Conservation (phyloP, 2,888 invertebrate species). For the Timema podura region DNA sequence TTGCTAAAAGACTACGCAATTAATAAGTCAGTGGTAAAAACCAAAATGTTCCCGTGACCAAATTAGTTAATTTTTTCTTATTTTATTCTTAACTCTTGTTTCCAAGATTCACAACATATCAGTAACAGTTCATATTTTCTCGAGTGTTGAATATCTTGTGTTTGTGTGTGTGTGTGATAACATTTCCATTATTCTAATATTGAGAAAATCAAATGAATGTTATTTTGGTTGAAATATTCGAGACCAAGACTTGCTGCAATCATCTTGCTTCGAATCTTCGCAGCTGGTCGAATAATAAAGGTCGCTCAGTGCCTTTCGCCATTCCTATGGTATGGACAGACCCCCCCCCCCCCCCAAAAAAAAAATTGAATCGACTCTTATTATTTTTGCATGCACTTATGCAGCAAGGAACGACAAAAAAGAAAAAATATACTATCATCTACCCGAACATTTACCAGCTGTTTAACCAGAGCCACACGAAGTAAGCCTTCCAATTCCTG, state of each 20-base stretch:
- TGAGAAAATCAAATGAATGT: neutral
- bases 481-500: neutral
- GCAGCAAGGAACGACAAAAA: neutral
- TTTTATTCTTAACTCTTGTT: no score
- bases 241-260: neutral
- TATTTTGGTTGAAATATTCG: neutral
- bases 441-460: neutral
- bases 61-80: no score
- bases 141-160: no score
- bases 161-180: no score
- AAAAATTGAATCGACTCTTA: neutral
- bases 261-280: neutral
- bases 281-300: constrained; percentile 8
- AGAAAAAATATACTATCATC: neutral
- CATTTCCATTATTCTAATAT: neutral
- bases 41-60: no score
- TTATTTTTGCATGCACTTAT: constrained; percentile 2
- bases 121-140: no score
- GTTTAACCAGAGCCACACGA: neutral
- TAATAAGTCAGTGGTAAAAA: no score
- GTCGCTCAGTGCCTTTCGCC: neutral
- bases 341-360: no score
- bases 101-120: no score
- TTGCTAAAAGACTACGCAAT: no score
- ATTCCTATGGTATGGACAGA: constrained; percentile 15